These are phyloP conservation scores for Phyllotreta cruciferae DNA, from an alignment of 2,888 invertebrate genomes.

Conservation along the genomic window DNA sequence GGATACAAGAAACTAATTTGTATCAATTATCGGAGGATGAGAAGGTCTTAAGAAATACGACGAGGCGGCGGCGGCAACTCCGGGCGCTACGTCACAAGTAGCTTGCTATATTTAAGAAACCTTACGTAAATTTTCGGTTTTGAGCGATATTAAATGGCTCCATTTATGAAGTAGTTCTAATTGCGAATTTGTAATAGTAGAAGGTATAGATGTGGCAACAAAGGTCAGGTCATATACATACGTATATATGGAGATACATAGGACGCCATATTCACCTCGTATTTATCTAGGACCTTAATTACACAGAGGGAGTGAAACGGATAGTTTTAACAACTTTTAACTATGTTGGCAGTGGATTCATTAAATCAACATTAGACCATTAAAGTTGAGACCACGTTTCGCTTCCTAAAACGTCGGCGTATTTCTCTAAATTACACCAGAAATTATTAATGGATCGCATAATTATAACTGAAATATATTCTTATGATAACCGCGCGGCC, in stretches of 20 bases:
- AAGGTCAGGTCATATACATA: constrained; percentile 8
- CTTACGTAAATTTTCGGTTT: too few species aligned
- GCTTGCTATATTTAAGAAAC: too few species aligned
- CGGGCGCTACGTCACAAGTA: constrained; percentile 1
- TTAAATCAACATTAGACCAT: constrained; percentile 42
- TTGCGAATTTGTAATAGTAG: too few species aligned
- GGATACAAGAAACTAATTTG: constrained; percentile 57
- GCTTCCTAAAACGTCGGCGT: neutral
- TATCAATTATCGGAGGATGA: constrained; percentile 54
- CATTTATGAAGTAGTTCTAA: too few species aligned
- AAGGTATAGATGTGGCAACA: neutral
- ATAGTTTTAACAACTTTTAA: constrained; percentile 46
- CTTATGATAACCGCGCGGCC: constrained; percentile 5
- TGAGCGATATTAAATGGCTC: too few species aligned
- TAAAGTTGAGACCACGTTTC: constrained; percentile 24
- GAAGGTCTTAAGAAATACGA: constrained; percentile 25
- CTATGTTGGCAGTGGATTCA: constrained; percentile 39
- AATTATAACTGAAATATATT: neutral
- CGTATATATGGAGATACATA: neutral
- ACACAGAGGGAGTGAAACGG: constrained; percentile 45
- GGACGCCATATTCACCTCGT: constrained; percentile 41
- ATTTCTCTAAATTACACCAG: neutral
- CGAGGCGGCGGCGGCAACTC: constrained; percentile 32
- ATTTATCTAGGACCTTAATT: constrained; percentile 50
- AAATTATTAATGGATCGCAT: too few species aligned